Conservation (phyloP, 2,888 invertebrate genomes). For the Neoitamus cyanurus region DNA sequence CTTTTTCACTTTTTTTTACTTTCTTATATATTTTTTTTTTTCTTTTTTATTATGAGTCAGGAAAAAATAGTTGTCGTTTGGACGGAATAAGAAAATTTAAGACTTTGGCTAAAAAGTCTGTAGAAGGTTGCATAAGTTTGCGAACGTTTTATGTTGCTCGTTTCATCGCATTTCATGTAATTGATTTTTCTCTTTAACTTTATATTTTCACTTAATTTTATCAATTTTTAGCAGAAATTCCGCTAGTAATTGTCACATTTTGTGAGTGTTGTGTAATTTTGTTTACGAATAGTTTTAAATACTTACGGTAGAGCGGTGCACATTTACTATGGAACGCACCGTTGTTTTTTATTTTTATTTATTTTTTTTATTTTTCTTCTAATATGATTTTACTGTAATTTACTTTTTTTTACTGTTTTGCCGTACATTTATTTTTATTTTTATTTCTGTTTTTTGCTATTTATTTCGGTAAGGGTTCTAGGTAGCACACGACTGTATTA, state of each 20-base stretch:
- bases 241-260: constrained; percentile 38
- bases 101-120: constrained; percentile 34
- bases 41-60: not conserved
- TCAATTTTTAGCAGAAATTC: not conserved
- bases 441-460: not conserved
- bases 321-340: not conserved
- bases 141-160: not conserved
- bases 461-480: constrained; percentile 73
- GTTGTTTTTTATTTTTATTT: too few relatives aligned
- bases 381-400: not conserved
- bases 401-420: not conserved
- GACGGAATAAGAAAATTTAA: constrained; percentile 40
- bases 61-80: constrained; percentile 23
- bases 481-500: constrained; percentile 85
- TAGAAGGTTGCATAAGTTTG: not conserved
- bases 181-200: not conserved
- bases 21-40: not conserved
- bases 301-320: not conserved
- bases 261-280: not conserved
- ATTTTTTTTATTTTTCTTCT: not conserved
- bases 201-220: not conserved
- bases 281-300: constrained; percentile 35
- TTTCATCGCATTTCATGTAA: not conserved
- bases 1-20: not conserved
- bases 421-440: not conserved